Evolutionary conservation across 2,113 vertebrate species (phyloP), one percentile per base, ranked within the genome.

Genomic region (Osmerus mordax): DNA sequence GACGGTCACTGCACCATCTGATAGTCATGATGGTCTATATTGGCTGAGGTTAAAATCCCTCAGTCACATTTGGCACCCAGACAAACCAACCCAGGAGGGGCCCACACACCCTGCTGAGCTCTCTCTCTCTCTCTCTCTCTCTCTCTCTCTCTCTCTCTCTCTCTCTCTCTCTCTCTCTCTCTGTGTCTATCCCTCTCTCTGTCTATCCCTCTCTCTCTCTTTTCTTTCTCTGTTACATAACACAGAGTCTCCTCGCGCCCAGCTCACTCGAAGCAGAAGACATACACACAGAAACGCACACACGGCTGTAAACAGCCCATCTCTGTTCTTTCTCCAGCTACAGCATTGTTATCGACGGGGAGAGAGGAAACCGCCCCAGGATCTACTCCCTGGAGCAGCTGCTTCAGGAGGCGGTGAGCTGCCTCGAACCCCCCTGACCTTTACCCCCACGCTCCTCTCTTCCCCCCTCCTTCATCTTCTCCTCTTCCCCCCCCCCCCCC

Each of bases 331-430:
- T 29, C 76, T 80, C 36, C 76, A 99, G 97, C 83, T 98, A 96
- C 87, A 95, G 94, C 86, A 92, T 98, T 78, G 89, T 95, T 87
- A 94, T 99, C 8, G 94, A 97, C 51, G 96, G 97, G 0, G 96
- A 98, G 88, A 88, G 96, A 84, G 95, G 95, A 81, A 96, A 97
- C 89, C 93, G 95, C 59, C 94, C 94, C 74, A 93, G 94, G 61
- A 92, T 98, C 89, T 98, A 98, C 88, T 98, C 97, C 0, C 87
- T 95, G 92, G 96, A 97, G 87, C 96, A 98, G 85, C 92, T 98
- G 83, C 90, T 97, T 69, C 95, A 96, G 91, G 95, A 97, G 91
- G 97, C 95, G 56, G 97, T 98, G 87, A 96, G 96, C 86, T 89
- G 60, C 21, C 67, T 41, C 18, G 6, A 28, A 28, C 12, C 16